These are phyloP conservation scores for Indicator maculatus DNA, from an alignment of 2,113 vertebrate species.

Conservation along the genomic window DNA sequence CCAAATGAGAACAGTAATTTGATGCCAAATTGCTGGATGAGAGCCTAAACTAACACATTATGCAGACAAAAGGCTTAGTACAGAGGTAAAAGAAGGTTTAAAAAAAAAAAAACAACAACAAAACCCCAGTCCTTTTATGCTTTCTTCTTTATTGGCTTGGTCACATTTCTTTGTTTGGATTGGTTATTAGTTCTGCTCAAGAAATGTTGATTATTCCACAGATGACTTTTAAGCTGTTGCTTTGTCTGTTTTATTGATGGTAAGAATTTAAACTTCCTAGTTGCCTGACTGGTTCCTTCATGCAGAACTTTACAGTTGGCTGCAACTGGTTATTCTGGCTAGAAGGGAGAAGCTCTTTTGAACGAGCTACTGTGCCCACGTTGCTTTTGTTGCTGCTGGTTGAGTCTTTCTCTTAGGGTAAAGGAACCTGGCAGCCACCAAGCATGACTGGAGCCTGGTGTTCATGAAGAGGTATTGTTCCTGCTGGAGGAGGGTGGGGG, in stretches of 20 bases:
- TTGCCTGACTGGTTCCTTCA: not conserved
- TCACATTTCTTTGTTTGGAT: not conserved
- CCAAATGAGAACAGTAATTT: not conserved
- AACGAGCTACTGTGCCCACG: not conserved
- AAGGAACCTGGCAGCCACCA: not conserved
- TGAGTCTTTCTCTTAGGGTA: constrained; percentile 13
- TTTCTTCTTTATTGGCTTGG: not conserved
- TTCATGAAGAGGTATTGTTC: constrained; percentile 31
- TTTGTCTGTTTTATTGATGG: not conserved
- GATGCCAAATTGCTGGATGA: not conserved
- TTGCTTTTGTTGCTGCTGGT: constrained; percentile 23
- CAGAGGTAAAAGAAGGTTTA: not conserved
- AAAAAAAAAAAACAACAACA: not conserved
- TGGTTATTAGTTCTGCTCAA: not conserved
- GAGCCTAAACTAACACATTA: not conserved
- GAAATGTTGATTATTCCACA: not conserved
- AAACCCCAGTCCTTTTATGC: not conserved
- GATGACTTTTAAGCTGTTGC: not conserved
- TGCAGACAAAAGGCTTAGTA: not conserved
- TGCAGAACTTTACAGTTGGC: not conserved
- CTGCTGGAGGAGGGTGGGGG: not conserved
- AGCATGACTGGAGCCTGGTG: not conserved
- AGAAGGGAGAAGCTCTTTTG: constrained; percentile 7
- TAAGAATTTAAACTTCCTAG: not conserved
- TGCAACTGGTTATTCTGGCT: constrained; percentile 35